Percentiles rank a stretch among this genome's conserved stretches.
These are phyloP conservation scores for Dromococcyx pavoninus DNA, from an alignment of 2,797 vertebrate genomes.

Conservation along the genomic window DNA sequence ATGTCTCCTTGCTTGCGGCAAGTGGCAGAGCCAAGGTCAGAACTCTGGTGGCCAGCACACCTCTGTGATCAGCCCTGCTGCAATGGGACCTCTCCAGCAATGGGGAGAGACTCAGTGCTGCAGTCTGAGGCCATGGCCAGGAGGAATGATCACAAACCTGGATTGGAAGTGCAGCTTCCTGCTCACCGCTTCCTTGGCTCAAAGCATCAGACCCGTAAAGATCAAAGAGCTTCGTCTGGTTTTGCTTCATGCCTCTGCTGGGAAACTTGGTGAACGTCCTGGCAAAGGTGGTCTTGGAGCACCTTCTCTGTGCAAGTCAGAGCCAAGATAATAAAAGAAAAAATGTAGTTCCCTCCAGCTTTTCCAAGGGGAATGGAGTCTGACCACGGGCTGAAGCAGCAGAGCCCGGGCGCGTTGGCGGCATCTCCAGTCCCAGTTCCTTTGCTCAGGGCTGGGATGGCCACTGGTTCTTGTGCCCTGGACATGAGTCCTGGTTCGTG, in stretches of 20 bases:
- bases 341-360: background rate
- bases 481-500: accelerated
- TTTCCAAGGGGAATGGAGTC: background rate
- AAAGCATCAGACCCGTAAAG: background rate
- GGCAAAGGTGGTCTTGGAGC: background rate
- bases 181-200: background rate
- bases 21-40: background rate
- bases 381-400: background rate
- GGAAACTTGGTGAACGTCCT: slow-evolving; percentile 10
- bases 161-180: background rate
- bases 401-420: background rate
- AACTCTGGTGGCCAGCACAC: background rate
- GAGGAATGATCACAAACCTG: background rate
- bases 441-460: background rate
- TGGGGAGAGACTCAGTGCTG: background rate
- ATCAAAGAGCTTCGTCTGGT: slow-evolving; percentile 18
- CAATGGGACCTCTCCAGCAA: accelerated
- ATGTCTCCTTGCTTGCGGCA: background rate
- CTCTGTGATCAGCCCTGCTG: background rate
- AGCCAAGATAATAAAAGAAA: slow-evolving; percentile 29
- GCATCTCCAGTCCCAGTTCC: background rate
- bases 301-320: background rate
- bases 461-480: background rate
- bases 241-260: slow-evolving; percentile 43
- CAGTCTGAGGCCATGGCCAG: background rate